A percentile compares a stretch with the other conserved stretches of the same genome.
Conservation (phyloP, 2,113 vertebrate species). For the Tetraodon nigroviridis region DNA sequence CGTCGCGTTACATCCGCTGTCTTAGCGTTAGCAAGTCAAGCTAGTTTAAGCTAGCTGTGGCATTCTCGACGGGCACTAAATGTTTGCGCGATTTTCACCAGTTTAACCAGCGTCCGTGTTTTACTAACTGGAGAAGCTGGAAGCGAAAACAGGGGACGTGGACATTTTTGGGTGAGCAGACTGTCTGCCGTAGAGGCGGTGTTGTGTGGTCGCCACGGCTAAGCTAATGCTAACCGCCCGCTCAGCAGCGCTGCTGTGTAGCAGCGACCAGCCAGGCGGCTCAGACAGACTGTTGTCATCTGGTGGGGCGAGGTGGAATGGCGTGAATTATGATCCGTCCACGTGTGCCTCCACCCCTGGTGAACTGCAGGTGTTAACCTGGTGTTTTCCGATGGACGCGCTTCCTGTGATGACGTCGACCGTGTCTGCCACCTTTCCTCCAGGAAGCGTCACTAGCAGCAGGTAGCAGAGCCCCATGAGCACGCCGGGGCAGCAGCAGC, state of each 20-base stretch:
- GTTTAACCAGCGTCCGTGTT: neutral
- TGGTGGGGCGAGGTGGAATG: neutral
- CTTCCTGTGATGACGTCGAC: no score
- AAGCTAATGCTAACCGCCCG: conserved; percentile 8
- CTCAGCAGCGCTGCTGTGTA: neutral
- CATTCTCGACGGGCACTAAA: conserved; percentile 2
- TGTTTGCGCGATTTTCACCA: neutral
- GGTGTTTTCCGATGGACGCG: no score
- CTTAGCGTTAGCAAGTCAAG: conserved; percentile 21
- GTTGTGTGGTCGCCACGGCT: neutral
- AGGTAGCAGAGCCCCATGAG: conserved; percentile 63
- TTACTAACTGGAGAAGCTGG: no score
- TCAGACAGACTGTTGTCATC: neutral
- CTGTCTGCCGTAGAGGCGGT: conserved; percentile 3
- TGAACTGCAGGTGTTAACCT: no score
- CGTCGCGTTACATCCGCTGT: conserved; percentile 26
- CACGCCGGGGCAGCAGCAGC: conserved; percentile 55
- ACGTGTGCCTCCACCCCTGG: no score
- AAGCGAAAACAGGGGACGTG: neutral
- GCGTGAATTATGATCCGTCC: no score
- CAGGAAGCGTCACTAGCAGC: conserved; percentile 47
- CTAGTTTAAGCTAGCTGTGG: conserved; percentile 14
- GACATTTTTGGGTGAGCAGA: no score
- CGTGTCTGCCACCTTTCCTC: neutral
- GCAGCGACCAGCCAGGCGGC: conserved; percentile 14